Evolutionary conservation across 2,797 vertebrate species (phyloP).

Genomic region (Nyctibius grandis): DNA sequence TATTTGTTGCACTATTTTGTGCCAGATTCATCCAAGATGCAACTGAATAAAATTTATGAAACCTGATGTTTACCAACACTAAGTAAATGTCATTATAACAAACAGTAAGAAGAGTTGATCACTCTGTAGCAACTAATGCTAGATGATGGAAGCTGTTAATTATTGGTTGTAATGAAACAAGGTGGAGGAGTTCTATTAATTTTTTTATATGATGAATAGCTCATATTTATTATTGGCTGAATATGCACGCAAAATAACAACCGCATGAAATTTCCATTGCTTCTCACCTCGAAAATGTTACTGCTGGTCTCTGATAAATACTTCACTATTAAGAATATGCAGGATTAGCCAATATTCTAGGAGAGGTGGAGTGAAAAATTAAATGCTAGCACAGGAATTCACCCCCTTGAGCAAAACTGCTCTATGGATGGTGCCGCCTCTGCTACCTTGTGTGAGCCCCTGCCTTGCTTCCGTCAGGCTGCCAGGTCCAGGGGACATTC

Average conservation of each 20-base stretch:
- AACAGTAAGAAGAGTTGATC: neutral
- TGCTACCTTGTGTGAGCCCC: neutral
- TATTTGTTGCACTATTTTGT: neutral
- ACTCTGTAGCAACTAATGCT: neutral
- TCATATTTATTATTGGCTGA: neutral
- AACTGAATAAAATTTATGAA: conserved; percentile 6
- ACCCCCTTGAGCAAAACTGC: neutral
- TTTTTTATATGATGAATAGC: neutral
- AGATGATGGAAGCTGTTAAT: conserved; percentile 7
- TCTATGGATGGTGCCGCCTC: neutral
- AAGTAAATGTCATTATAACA: neutral
- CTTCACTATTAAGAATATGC: neutral
- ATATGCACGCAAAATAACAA: neutral
- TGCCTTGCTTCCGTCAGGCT: neutral
- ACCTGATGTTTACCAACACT: neutral
- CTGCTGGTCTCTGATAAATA: neutral
- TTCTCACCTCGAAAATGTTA: conserved; percentile 10
- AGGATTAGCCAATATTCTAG: neutral
- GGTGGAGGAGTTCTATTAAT: neutral
- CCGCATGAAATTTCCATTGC: neutral
- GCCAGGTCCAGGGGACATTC: conserved; percentile 1
- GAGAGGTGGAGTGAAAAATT: conserved; percentile 13
- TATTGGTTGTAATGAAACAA: neutral
- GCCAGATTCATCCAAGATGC: neutral
- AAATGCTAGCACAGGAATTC: conserved; percentile 18